Base-by-base conservation (phyloP, 2,797 vertebrate species). In the Crax fasciolata region DNA sequence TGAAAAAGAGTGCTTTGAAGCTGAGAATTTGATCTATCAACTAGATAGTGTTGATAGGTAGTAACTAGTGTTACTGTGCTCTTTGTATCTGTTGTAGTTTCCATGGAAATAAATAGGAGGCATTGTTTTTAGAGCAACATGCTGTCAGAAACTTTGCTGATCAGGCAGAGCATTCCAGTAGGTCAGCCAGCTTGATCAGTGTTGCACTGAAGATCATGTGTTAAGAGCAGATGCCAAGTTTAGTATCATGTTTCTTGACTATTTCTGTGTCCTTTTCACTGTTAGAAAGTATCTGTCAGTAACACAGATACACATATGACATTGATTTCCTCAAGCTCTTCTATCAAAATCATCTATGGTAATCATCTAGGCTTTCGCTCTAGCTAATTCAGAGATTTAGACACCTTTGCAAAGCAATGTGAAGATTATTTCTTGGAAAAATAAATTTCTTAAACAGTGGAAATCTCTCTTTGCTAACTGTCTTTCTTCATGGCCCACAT, bases 221-320 rank as follows among this genome's bases (percentile, higher is more conserved):
- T 27, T 62, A 68, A 41, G 39, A 67, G 10, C 43, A 77, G 17
- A 63, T 32, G 4, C 7, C 10, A 65, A 28, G 6, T 38, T 57
- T 11, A 21, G 11, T 24, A 9, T 11, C 27, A 11, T 32, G 18
- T 16, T 10, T 55, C 21, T 58, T 51, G 38, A 6, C 5, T 43
- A 43, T 84, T 84, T 65, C 18, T 66, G 25, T 6, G 18, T 73
- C 10, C 10, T 78, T 73, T 70, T 32, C 27, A n/a, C 11, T 38
- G 7, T 75, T 62, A 46, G 72, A 74, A 92, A 76, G n/a, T 25
- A 39, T 0, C 1, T 43, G 1, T 28, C 25, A 82, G 14, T n/a
- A n/a, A n/a, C 54, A 55, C 21, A 81, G 49, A 43, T 38, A 87
- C 0, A 0, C 5, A 13, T 18, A 6, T 8, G 23, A 1, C 3